A percentile compares a stretch with the other conserved stretches of the same genome.
Conservation (phyloP, 1,140 invertebrate species). For the Drosophila rufa region DNA sequence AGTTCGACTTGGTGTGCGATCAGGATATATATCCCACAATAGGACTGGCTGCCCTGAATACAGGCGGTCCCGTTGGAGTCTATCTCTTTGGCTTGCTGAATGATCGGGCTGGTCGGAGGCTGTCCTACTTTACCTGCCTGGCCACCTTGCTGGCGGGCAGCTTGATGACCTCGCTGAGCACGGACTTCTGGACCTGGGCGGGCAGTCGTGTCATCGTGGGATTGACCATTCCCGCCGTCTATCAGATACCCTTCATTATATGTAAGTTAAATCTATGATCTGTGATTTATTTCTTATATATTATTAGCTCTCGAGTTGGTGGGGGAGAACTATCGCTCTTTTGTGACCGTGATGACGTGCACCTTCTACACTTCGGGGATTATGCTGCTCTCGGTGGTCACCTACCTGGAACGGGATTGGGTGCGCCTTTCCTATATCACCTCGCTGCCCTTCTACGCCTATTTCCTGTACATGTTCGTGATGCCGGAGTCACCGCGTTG, state of each 20-base stretch:
- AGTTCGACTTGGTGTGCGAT: constrained; percentile 95
- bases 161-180: constrained; percentile 90
- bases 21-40: constrained; percentile 93
- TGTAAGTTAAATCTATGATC: constrained; percentile 87
- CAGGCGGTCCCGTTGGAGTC: constrained; percentile 94
- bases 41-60: constrained; percentile 92
- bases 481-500: constrained; percentile 94
- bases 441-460: constrained; percentile 93
- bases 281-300: neutral
- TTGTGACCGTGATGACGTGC: constrained; percentile 95
- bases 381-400: constrained; percentile 92
- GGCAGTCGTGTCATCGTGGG: constrained; percentile 92
- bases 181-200: constrained; percentile 93
- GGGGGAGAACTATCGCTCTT: constrained; percentile 95
- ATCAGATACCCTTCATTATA: constrained; percentile 97
- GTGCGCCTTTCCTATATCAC: constrained; percentile 91
- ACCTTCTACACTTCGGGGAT: constrained; percentile 95
- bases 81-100: constrained; percentile 94
- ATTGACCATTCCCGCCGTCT: constrained; percentile 95
- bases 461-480: constrained; percentile 94
- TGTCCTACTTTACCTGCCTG: constrained; percentile 93
- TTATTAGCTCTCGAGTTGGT: constrained; percentile 94
- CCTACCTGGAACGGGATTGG: constrained; percentile 94
- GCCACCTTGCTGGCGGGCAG: constrained; percentile 92
- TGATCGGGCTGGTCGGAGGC: constrained; percentile 92